A percentile compares a stretch with the other conserved stretches of the same genome.
These are phyloP conservation scores for Kryptolebias ocellatus DNA, from an alignment of 2,797 vertebrate genomes.

Conservation along the genomic window DNA sequence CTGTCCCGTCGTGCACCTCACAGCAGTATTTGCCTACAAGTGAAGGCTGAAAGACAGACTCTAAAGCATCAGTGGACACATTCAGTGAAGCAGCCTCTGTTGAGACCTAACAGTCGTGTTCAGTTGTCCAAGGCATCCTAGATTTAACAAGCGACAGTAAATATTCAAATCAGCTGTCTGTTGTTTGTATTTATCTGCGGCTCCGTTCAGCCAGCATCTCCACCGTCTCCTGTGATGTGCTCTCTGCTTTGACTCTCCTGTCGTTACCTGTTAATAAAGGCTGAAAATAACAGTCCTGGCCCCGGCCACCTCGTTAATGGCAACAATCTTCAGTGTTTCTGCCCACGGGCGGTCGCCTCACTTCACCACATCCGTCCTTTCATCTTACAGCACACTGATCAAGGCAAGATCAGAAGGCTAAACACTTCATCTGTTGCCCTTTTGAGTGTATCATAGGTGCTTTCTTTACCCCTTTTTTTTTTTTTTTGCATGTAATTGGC, in stretches of 20 bases:
- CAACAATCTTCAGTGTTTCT: slow-evolving; percentile 47
- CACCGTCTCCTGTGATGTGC: slow-evolving; percentile 16
- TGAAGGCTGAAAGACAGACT: slow-evolving; percentile 45
- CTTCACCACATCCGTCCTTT: slow-evolving; percentile 54
- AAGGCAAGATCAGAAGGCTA: slow-evolving; percentile 59
- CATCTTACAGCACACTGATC: slow-evolving; percentile 63
- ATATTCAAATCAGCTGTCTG: slow-evolving; percentile 44
- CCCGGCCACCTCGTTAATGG: slow-evolving; percentile 64
- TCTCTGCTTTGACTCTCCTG: slow-evolving; percentile 68
- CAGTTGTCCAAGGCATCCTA: slow-evolving; percentile 67
- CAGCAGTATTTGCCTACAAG: slow-evolving; percentile 66
- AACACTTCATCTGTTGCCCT: slow-evolving; percentile 52
- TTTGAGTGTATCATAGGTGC: slow-evolving; percentile 22
- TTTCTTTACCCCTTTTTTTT: slow-evolving; percentile 12
- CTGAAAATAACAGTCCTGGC: slow-evolving; percentile 76
- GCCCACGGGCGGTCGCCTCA: slow-evolving; percentile 33
- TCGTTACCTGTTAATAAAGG: slow-evolving; percentile 81
- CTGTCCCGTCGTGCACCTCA: slow-evolving; percentile 18
- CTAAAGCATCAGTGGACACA: slow-evolving; percentile 72
- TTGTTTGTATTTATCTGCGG: slow-evolving; percentile 8
- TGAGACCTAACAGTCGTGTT: slow-evolving; percentile 78
- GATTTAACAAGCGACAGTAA: slow-evolving; percentile 47
- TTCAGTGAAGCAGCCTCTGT: slow-evolving; percentile 69
- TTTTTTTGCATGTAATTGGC: slow-evolving; percentile 49
- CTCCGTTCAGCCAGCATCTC: slow-evolving; percentile 32